These are phyloP conservation scores for Strigamia crassipes DNA, from an alignment of 2,888 invertebrate genomes.

Conservation along the genomic window DNA sequence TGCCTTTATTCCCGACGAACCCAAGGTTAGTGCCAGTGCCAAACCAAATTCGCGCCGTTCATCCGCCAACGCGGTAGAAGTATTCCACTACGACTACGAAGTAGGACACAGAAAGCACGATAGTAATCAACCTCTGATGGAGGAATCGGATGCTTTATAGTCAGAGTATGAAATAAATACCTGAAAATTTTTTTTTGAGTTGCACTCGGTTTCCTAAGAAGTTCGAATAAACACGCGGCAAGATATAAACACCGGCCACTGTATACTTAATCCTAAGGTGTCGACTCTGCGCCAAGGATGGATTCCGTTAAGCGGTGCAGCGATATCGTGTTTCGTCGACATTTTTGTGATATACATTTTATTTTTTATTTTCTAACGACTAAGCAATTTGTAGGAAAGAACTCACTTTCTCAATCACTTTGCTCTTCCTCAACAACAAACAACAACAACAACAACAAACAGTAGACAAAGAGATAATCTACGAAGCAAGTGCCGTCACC, in stretches of 20 bases:
- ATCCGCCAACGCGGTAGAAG: conserved; percentile 47
- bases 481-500: conserved; percentile 18
- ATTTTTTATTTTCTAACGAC: background rate
- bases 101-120: conserved; percentile 65
- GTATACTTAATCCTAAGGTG: background rate
- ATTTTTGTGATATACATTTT: conserved; percentile 19
- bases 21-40: conserved; percentile 19
- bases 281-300: background rate
- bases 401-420: conserved; percentile 28
- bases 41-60: conserved; percentile 46
- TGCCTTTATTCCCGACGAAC: conserved; percentile 60
- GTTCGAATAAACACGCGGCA: background rate
- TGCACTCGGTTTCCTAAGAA: background rate
- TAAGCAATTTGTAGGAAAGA: background rate
- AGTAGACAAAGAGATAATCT: background rate
- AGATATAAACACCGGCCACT: background rate
- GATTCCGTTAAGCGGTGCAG: background rate
- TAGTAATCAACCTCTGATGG: conserved; percentile 52
- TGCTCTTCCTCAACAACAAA: conserved; percentile 13
- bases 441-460: background rate
- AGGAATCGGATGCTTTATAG: conserved; percentile 52
- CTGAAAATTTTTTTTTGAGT: background rate
- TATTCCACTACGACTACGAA: conserved; percentile 50
- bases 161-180: background rate
- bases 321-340: background rate